Conservation (phyloP, 2,797 vertebrate genomes). For the Acanthurus tractus region DNA sequence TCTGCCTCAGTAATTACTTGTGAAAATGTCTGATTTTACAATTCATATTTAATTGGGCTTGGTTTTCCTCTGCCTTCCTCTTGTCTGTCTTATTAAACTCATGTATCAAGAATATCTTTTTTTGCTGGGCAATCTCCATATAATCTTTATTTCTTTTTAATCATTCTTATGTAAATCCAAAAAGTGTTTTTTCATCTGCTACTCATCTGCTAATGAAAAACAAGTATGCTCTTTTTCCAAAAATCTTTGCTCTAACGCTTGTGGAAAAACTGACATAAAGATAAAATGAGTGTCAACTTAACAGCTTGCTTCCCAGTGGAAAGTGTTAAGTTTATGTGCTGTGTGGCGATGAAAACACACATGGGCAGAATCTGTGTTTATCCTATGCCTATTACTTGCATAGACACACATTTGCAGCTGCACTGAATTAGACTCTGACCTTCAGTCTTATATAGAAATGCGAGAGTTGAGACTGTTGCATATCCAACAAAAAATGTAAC, state of each 20-base stretch:
- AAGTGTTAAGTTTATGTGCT: constrained; percentile 43
- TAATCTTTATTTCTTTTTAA: not conserved
- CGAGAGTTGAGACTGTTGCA: constrained; percentile 14
- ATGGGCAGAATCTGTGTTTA: constrained; percentile 49
- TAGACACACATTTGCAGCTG: constrained; percentile 54
- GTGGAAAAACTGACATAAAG: not conserved
- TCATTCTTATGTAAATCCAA: not conserved
- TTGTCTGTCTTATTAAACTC: not conserved
- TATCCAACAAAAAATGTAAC: too few species aligned
- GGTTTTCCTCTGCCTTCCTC: not conserved
- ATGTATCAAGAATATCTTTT: not conserved
- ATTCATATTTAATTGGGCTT: not conserved
- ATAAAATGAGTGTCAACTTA: constrained; percentile 33
- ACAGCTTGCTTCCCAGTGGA: constrained; percentile 45
- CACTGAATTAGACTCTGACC: constrained; percentile 43
- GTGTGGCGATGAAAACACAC: constrained; percentile 29
- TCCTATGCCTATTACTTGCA: constrained; percentile 55
- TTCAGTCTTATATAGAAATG: not conserved
- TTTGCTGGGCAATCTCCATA: not conserved
- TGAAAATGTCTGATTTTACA: not conserved
- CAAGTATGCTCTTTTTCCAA: not conserved
- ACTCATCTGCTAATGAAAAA: not conserved
- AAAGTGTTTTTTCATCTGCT: not conserved
- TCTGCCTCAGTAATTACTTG: not conserved
- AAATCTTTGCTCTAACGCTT: not conserved